A percentile compares a stretch with the other conserved stretches of the same genome.
Evolutionary conservation across 1,140 invertebrate genomes (phyloP).

Genomic region (Lanistes nyassanus): DNA sequence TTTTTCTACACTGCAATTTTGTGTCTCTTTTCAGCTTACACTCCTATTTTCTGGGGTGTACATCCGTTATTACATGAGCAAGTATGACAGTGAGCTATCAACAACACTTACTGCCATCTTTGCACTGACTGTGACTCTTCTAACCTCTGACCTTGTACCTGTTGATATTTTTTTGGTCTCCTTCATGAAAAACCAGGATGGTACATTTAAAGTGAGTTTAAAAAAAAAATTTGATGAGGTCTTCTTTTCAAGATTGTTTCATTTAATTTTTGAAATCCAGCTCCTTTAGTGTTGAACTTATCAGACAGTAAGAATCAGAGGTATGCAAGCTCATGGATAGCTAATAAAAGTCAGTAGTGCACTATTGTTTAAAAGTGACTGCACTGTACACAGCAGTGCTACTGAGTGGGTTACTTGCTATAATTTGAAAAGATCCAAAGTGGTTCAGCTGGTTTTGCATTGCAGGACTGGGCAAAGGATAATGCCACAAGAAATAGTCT

Average conservation of each 20-base stretch:
- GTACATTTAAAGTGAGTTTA: slow-evolving; percentile 65
- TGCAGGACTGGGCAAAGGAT: slow-evolving; percentile 63
- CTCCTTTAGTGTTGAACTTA: no score
- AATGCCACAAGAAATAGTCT: slow-evolving; percentile 48
- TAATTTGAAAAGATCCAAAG: no score
- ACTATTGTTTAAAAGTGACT: no score
- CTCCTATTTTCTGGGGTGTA: slow-evolving; percentile 66
- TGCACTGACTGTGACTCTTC: slow-evolving; percentile 62
- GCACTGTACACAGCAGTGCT: no score
- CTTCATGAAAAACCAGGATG: slow-evolving; percentile 68
- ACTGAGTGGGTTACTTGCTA: no score
- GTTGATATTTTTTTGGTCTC: slow-evolving; percentile 70
- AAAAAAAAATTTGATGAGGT: not conserved
- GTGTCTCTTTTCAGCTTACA: slow-evolving; percentile 57
- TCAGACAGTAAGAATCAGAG: no score
- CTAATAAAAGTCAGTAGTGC: no score
- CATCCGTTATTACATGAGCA: slow-evolving; percentile 62
- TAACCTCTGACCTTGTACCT: slow-evolving; percentile 66
- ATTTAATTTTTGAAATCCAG: no score
- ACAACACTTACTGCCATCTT: slow-evolving; percentile 61
- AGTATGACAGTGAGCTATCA: slow-evolving; percentile 62
- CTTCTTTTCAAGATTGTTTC: no score
- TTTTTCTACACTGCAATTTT: no score
- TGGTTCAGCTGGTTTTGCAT: slow-evolving; percentile 33
- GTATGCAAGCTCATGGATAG: no score